Evolutionary conservation across 64 coral and sea anemone species (phyloP), one percentile per base, ranked within the genome.

Genomic region (Anthopleura sola): DNA sequence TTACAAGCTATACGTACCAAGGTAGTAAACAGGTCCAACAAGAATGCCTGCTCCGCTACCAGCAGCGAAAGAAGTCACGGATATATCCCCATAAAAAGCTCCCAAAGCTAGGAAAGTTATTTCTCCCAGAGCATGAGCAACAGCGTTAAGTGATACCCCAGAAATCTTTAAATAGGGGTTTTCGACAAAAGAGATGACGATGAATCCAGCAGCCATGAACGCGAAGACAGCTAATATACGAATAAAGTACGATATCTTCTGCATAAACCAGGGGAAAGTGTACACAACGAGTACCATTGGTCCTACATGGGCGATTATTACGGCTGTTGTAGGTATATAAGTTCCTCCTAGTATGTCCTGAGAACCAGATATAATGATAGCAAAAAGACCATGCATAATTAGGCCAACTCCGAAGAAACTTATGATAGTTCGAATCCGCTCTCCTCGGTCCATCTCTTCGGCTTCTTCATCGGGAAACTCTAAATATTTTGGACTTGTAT

Each of bases 331-430:
- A 0, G 94, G 94, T 14, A 97, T 84, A 14, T 58, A 78, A 48
- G 94, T 97, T 3, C 94, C 94, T 17, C 85, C 94, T 14, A 97
- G 62, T 29, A 97, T 89, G 28, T 97, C 94, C 51, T 97, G 90
- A 39, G 94, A 91, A 6, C 87, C 94, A 7, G 94, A 92, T 1
- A 97, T 82, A 6, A 92, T 85, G 18, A 97, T 83, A 1, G 54
- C 55, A 32, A 89, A 92, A 6, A 91, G 78, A 4, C 75, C 84
- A 55, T 97, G 94, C 64, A 97, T 78, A 0, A 92, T 38, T 69
- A 97, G 38, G 2, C 90, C 90, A 48, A 97, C 57, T 5, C 94
- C 94, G 46, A 69, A 82, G 75, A 97, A 97, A 55, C 90, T 86
- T 36, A 91, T 69, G 32, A 84, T 50, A 14, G 85, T 91, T 37